These are phyloP conservation scores for Daboia siamensis DNA, from an alignment of 2,113 vertebrate species.

Conservation along the genomic window DNA sequence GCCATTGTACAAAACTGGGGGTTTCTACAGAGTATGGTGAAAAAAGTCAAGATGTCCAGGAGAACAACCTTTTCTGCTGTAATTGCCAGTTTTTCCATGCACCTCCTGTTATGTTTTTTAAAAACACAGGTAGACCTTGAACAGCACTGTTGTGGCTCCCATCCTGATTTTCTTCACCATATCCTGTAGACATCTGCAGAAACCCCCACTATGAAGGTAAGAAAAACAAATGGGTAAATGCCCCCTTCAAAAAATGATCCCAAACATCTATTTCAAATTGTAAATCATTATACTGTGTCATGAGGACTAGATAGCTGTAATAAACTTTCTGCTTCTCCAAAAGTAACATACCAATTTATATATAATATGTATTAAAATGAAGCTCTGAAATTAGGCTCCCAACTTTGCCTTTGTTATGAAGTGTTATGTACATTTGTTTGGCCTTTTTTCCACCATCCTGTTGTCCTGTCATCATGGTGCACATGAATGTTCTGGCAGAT, in stretches of 20 bases:
- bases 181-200: not conserved
- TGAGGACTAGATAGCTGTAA: not conserved
- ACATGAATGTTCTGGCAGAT: no score
- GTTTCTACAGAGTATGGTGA: not conserved
- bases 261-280: not conserved
- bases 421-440: no score
- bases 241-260: not conserved
- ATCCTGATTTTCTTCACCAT: not conserved
- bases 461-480: no score
- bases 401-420: no score
- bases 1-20: not conserved
- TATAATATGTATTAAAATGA: not conserved
- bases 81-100: not conserved
- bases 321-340: not conserved
- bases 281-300: not conserved
- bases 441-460: no score
- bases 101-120: not conserved
- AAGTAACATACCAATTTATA: not conserved
- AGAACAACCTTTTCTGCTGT: no score
- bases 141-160: not conserved
- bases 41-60: not conserved
- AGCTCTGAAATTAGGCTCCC: not conserved
- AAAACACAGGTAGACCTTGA: not conserved
- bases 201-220: not conserved
- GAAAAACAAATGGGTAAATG: not conserved